Conservation (phyloP, 2,113 vertebrate species). For the Serinus canaria region DNA sequence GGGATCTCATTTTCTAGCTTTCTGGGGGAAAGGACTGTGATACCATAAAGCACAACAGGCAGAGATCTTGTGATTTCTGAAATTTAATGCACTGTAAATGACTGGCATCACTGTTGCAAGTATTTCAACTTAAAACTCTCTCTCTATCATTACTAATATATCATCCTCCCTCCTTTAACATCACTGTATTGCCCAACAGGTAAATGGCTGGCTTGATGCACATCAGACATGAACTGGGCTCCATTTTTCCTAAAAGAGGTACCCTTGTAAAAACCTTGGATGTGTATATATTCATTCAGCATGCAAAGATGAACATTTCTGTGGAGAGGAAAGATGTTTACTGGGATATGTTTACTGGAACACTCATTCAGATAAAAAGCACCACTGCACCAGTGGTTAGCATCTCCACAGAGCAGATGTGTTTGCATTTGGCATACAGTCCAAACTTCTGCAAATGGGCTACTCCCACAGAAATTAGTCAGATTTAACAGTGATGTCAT, state of each 20-base stretch:
- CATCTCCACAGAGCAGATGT: not conserved
- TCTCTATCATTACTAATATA: not conserved
- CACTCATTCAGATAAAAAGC: not conserved
- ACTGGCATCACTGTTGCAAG: not conserved
- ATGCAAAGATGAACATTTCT: not conserved
- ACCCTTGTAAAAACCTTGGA: not conserved
- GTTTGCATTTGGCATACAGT: not conserved
- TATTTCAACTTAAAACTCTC: not conserved
- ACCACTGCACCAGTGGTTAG: not conserved
- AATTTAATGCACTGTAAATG: not conserved
- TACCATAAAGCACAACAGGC: not conserved
- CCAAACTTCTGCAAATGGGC: not conserved
- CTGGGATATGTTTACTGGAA: not conserved
- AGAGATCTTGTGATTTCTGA: not conserved
- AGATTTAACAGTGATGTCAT: conserved; percentile 4
- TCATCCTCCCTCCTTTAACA: not conserved
- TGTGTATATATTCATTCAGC: not conserved
- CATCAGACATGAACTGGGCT: not conserved
- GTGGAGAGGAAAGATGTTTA: not conserved
- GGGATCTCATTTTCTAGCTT: not conserved
- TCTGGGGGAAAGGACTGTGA: not conserved
- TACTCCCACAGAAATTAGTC: not conserved
- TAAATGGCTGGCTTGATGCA: not conserved
- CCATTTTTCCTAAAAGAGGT: not conserved
- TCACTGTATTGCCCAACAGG: not conserved